Conservation (phyloP, 1,140 invertebrate genomes). For the Anoplolepis gracilipes region DNA sequence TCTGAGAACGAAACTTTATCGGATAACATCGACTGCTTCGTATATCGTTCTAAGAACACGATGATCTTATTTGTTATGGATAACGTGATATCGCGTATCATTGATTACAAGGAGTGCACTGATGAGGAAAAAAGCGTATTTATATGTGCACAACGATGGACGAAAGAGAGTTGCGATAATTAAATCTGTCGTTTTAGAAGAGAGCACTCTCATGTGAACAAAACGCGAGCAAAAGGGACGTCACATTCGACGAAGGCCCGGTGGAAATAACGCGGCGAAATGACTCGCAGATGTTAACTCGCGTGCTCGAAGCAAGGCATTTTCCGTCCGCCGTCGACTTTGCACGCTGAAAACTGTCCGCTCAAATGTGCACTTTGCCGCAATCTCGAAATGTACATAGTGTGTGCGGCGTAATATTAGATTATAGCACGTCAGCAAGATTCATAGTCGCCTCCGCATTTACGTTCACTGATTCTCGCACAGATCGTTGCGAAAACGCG, state of each 20-base stretch:
- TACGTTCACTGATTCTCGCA: slow-evolving; percentile 8
- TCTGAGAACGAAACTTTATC: slow-evolving; percentile 8
- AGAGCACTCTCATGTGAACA: slow-evolving; percentile 27
- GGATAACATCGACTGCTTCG: background rate
- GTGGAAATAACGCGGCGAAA: slow-evolving; percentile 70
- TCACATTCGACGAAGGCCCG: slow-evolving; percentile 64
- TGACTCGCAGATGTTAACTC: slow-evolving; percentile 71
- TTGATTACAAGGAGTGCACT: slow-evolving; percentile 4
- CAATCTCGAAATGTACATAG: slow-evolving; percentile 42
- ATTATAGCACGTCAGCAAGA: slow-evolving; percentile 42
- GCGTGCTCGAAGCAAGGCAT: slow-evolving; percentile 45
- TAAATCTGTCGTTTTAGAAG: slow-evolving; percentile 57
- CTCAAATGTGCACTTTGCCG: slow-evolving; percentile 60
- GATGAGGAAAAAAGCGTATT: background rate
- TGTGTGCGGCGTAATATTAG: slow-evolving; percentile 39
- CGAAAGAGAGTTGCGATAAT: slow-evolving; percentile 56
- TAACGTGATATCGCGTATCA: slow-evolving; percentile 15
- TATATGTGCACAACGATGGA: background rate
- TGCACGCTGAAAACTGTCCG: slow-evolving; percentile 68
- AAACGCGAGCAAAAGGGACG: slow-evolving; percentile 43
- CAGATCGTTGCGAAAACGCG: background rate
- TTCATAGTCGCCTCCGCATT: slow-evolving; percentile 15
- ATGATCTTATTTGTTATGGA: background rate
- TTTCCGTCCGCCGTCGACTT: slow-evolving; percentile 65
- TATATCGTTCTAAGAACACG: slow-evolving; percentile 33